Evolutionary conservation across 2,888 invertebrate species (phyloP).

Genomic region (Melinaea menophilus): DNA sequence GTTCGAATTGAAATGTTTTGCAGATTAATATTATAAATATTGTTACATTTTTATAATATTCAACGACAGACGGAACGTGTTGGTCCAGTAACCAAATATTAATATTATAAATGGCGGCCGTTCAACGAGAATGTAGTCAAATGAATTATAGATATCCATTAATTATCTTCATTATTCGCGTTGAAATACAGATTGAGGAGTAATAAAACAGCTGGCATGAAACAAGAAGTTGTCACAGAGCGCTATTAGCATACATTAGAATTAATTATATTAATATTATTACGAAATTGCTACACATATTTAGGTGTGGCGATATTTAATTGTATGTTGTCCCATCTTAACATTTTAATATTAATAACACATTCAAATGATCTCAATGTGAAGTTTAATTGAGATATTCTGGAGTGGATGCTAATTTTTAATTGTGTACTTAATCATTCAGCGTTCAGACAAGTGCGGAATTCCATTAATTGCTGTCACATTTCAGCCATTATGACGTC

Average conservation of each 20-base stretch:
- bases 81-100: constrained; percentile 19
- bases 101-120: constrained; percentile 20
- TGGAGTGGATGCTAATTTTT: not conserved
- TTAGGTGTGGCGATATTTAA: constrained; percentile 25
- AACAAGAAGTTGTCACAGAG: constrained; percentile 42
- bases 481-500: constrained; percentile 33
- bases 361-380: not conserved
- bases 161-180: constrained; percentile 42
- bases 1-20: constrained; percentile 37
- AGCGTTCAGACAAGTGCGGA: constrained; percentile 13
- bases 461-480: constrained; percentile 25
- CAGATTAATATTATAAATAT: constrained; percentile 35
- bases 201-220: constrained; percentile 46
- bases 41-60: constrained; percentile 26
- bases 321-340: constrained; percentile 12
- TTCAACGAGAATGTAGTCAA: constrained; percentile 36
- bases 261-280: constrained; percentile 41
- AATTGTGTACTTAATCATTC: not conserved
- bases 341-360: constrained; percentile 5
- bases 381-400: constrained; percentile 5
- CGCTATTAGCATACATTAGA: constrained; percentile 41
- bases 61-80: constrained; percentile 18
- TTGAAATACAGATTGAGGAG: constrained; percentile 38
- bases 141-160: constrained; percentile 45
- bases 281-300: constrained; percentile 36